These are phyloP conservation scores for Manis crassicaudata DNA, from an alignment of 2,797 vertebrate genomes.

Conservation along the genomic window DNA sequence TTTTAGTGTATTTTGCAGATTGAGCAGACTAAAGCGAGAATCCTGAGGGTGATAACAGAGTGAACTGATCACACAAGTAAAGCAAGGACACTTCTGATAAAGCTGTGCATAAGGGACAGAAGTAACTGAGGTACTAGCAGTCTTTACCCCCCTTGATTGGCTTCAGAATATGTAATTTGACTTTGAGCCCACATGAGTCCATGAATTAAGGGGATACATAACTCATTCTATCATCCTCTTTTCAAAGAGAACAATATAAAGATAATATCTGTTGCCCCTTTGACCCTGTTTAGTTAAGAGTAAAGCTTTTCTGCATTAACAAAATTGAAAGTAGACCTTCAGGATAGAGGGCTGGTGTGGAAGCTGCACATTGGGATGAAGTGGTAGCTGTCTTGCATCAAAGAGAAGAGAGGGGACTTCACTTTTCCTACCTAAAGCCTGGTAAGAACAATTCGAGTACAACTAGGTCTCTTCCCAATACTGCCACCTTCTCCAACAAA, in stretches of 20 bases:
- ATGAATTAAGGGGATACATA: conserved; percentile 52
- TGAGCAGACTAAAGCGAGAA: conserved; percentile 62
- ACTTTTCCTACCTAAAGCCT: not conserved
- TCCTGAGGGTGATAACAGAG: not conserved
- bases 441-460: not conserved
- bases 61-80: not conserved
- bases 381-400: not conserved
- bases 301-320: conserved; percentile 63
- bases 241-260: conserved; percentile 65
- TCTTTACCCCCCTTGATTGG: not conserved
- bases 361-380: not conserved
- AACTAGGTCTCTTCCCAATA: not conserved
- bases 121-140: not conserved
- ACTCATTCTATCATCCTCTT: conserved; percentile 59
- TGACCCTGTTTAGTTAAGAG: conserved; percentile 65
- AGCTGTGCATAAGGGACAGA: not conserved
- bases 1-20: conserved; percentile 75
- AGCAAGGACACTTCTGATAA: not conserved
- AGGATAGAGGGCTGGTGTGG: not conserved
- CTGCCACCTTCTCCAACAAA: not conserved
- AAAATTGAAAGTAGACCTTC: conserved; percentile 64
- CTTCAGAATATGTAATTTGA: conserved; percentile 35
- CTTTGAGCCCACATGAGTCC: conserved; percentile 23
- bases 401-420: not conserved
- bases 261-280: conserved; percentile 61